phyloP scores from a whole-genome alignment of 1,140 invertebrate genomes.

The Pachyrhynchus sulphureomaculatus region DNA sequence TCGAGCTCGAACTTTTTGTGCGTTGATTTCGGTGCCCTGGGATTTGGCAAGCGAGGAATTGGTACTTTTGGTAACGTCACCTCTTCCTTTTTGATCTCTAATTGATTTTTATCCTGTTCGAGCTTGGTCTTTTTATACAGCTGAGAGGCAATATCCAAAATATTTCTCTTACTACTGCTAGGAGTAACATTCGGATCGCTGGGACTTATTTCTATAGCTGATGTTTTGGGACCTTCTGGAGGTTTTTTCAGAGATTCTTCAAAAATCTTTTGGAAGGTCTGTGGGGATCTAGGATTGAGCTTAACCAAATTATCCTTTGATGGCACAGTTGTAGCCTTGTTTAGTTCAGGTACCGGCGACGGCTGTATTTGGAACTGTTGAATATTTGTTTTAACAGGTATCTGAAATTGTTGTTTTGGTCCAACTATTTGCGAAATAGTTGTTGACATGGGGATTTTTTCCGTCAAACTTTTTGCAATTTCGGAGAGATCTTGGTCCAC shows the following conservation, averaged over 20 bases:
- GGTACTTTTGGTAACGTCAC: conserved; percentile 30
- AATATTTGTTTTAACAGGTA: conserved; percentile 33
- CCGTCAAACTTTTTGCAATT: conserved; percentile 35
- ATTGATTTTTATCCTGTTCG: conserved; percentile 31
- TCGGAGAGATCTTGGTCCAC: conserved; percentile 35
- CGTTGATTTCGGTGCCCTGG: conserved; percentile 14
- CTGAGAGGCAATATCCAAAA: conserved; percentile 46
- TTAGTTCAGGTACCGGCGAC: conserved; percentile 26
- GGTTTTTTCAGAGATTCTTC: conserved; percentile 48
- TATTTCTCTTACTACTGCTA: conserved; percentile 35
- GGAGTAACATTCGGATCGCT: neutral
- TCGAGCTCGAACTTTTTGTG: conserved; percentile 15
- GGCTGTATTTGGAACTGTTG: conserved; percentile 25
- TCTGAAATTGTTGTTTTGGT: conserved; percentile 32
- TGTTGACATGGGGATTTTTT: conserved; percentile 36
- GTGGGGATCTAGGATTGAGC: conserved; percentile 31
- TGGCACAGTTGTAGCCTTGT: conserved; percentile 11
- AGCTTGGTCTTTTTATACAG: conserved; percentile 45
- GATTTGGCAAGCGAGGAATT: conserved; percentile 36
- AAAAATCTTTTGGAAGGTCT: conserved; percentile 50
- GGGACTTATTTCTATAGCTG: neutral
- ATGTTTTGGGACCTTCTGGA: conserved; percentile 11
- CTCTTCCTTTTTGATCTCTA: neutral
- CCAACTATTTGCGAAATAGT: conserved; percentile 33
- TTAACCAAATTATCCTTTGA: conserved; percentile 10